Evolutionary conservation across 2,113 vertebrate species (phyloP), one percentile per base, ranked within the genome.

Genomic region (Anoura caudifer): DNA sequence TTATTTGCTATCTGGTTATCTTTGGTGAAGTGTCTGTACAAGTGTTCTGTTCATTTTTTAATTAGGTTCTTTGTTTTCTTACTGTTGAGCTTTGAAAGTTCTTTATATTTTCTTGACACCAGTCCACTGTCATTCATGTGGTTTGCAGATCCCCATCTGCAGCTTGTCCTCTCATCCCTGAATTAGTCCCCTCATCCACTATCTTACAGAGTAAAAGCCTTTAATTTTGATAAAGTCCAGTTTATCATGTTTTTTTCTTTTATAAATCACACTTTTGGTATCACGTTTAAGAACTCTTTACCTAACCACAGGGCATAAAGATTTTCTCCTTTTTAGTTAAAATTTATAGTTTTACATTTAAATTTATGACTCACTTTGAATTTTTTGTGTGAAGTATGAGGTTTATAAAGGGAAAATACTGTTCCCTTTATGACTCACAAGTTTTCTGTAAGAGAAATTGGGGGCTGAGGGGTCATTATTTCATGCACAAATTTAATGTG

Each of bases 191-290:
- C 50, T 52, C 50, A 15, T 50, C 47, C 77, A 61, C 54, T 11
- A 10, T 61, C 87, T 91, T 61, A 94, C 43, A 65, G 6, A 54
- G 22, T 9, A 50, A 63, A 63, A 69, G 12, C 19, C 50, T 84
- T 41, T 81, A 88, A 93, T 95, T 80, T 56, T 82, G 45, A 96
- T 52, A 33, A 86, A 88, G 19, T 91, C 19, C 17, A 82, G 16
- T 82, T 63, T 93, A 63, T 52, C 28, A 54, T 54, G 11, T 54
- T 65, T 91, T 56, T 69, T 69, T 59, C n/a, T 90, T 86, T 87
- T 70, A 76, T 77, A 50, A 72, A n/a, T 73, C 72, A 50, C 56
- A 33, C 2, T 36, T 94, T 81, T 91, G 43, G 50, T 65, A n/a
- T 77, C n/a, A 50, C 36, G 22, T 91, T 28, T 77, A 95, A 96